Evolutionary conservation across 2,888 invertebrate genomes (phyloP).

Genomic region (Linnaemya tessellans): DNA sequence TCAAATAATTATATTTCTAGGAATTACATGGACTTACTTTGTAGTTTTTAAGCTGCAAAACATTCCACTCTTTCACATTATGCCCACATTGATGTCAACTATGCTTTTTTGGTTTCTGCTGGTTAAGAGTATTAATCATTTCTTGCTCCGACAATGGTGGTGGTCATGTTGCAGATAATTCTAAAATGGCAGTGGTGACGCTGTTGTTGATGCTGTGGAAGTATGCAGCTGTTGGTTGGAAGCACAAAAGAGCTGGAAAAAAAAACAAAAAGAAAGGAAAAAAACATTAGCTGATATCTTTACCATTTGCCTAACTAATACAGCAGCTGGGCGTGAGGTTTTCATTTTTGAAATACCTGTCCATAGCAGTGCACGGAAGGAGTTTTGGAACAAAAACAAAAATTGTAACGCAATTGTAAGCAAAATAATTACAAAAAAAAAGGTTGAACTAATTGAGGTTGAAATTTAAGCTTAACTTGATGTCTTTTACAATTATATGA

Average conservation of each 20-base stretch:
- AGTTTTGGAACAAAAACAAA: neutral
- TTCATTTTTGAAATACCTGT: neutral
- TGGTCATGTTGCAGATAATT: neutral
- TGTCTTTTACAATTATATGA: neutral
- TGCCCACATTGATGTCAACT: neutral
- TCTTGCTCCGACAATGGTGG: slow-evolving; percentile 12
- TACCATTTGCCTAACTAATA: neutral
- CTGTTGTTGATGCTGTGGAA: neutral
- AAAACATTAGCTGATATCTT: neutral
- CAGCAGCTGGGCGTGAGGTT: slow-evolving; percentile 8
- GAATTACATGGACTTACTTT: too few species aligned
- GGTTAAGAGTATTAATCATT: slow-evolving; percentile 47
- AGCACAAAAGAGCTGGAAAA: neutral
- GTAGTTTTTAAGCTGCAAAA: neutral
- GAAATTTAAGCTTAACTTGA: neutral
- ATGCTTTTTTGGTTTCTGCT: slow-evolving; percentile 37
- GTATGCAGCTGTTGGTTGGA: neutral
- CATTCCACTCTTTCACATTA: neutral
- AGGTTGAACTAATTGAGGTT: neutral
- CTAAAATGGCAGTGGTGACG: neutral
- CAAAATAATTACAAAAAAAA: neutral
- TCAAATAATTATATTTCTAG: too few species aligned
- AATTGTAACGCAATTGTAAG: neutral
- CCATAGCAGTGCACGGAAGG: neutral
- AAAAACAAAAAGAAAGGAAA: neutral